phyloP scores from a whole-genome alignment of 2,797 vertebrate species.

The Rachycentron canadum region DNA sequence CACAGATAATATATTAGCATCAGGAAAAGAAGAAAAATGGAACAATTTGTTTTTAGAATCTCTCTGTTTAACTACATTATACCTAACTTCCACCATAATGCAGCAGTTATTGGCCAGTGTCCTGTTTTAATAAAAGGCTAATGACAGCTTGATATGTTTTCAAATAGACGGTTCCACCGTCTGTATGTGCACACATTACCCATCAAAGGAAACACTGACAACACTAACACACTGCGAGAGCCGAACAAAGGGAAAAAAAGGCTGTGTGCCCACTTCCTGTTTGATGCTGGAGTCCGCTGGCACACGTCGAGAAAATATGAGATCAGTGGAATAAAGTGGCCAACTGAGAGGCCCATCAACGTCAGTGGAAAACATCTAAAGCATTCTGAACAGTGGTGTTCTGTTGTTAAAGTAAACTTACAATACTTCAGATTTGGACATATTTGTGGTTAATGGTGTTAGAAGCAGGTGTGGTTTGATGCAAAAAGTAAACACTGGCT shows the following conservation, averaged over 20 bases:
- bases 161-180: not conserved
- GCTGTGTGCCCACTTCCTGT: constrained; percentile 61
- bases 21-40: not conserved
- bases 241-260: constrained; percentile 41
- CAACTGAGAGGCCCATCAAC: not conserved
- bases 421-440: not conserved
- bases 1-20: not conserved
- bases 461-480: not conserved
- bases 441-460: not conserved
- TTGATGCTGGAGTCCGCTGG: constrained; percentile 37
- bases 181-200: not conserved
- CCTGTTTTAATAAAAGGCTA: constrained; percentile 8
- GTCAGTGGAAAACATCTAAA: constrained; percentile 1
- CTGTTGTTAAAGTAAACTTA: not conserved
- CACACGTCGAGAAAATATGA: not conserved
- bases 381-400: not conserved
- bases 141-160: constrained; percentile 14
- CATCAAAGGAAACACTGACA: constrained; percentile 42
- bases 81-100: not conserved
- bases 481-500: not conserved
- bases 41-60: not conserved
- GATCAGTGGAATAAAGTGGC: constrained; percentile 39
- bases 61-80: not conserved
- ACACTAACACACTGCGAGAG: constrained; percentile 4
- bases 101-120: not conserved